These are phyloP conservation scores for Athene cunicularia DNA, from an alignment of 2,113 vertebrate species.

Conservation along the genomic window DNA sequence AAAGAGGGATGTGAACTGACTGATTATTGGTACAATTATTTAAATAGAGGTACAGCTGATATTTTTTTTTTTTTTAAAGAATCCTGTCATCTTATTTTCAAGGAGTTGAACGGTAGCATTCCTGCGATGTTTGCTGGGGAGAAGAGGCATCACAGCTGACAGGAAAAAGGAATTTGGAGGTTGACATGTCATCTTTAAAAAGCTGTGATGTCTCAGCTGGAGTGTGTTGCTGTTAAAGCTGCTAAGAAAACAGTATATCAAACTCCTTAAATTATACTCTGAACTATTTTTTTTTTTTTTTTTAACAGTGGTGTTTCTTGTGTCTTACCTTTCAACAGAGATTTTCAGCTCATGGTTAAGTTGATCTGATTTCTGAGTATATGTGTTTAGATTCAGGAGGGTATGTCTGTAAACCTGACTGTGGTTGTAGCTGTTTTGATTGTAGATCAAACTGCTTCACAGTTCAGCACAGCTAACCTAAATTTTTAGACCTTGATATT, in stretches of 20 bases:
- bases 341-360: background rate
- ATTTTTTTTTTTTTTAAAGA: background rate
- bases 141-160: background rate
- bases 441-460: background rate
- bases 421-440: background rate
- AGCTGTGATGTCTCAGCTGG: background rate
- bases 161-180: background rate
- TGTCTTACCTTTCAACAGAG: background rate
- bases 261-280: background rate
- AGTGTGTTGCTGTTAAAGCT: background rate
- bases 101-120: background rate
- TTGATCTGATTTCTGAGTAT: background rate
- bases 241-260: background rate
- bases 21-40: background rate
- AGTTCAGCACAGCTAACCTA: background rate
- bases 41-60: background rate
- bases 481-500: background rate
- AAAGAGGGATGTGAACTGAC: background rate
- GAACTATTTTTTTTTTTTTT: background rate
- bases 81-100: background rate
- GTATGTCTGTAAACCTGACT: background rate
- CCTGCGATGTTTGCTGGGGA: background rate
- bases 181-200: background rate
- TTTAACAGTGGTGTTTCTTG: background rate
- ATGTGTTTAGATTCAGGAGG: background rate